Conservation (phyloP, 2,888 invertebrate species). For the Apodemia mormo region DNA sequence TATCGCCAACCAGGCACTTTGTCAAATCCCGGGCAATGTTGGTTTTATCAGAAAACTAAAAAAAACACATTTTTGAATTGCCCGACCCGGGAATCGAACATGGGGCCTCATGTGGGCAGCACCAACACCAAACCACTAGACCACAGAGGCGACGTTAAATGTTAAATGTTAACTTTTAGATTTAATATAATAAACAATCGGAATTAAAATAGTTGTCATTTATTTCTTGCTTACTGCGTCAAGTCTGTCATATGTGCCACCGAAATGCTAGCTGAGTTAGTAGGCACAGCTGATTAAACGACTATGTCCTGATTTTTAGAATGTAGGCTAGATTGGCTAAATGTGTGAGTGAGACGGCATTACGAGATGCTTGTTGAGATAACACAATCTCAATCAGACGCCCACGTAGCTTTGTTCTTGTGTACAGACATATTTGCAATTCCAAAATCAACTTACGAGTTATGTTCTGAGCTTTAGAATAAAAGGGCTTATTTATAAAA, state of each 20-base stretch:
- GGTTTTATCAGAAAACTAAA: too few relatives aligned
- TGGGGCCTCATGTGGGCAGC: too few relatives aligned
- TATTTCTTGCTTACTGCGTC: background rate
- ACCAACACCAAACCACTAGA: too few relatives aligned
- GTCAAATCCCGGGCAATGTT: too few relatives aligned
- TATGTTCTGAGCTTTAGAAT: too few relatives aligned
- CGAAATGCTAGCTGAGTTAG: background rate
- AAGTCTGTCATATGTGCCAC: background rate
- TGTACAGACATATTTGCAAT: constrained; percentile 27
- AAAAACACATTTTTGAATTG: too few relatives aligned
- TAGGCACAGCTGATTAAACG: constrained; percentile 25
- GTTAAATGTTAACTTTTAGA: too few relatives aligned
- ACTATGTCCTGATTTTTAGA: constrained; percentile 36
- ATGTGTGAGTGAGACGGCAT: constrained; percentile 40
- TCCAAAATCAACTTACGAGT: background rate
- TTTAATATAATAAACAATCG: background rate
- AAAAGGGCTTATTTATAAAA: too few relatives aligned
- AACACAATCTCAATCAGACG: constrained; percentile 51
- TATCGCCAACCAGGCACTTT: too few relatives aligned
- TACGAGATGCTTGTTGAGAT: constrained; percentile 53
- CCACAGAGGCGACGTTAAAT: too few relatives aligned
- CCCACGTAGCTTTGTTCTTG: constrained; percentile 55
- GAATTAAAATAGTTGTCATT: background rate
- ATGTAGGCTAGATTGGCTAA: constrained; percentile 40
- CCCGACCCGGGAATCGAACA: too few relatives aligned